A percentile compares a stretch with the other conserved stretches of the same genome.
Conservation (phyloP, 2,113 vertebrate species). For the Nycticryphes semicollaris region DNA sequence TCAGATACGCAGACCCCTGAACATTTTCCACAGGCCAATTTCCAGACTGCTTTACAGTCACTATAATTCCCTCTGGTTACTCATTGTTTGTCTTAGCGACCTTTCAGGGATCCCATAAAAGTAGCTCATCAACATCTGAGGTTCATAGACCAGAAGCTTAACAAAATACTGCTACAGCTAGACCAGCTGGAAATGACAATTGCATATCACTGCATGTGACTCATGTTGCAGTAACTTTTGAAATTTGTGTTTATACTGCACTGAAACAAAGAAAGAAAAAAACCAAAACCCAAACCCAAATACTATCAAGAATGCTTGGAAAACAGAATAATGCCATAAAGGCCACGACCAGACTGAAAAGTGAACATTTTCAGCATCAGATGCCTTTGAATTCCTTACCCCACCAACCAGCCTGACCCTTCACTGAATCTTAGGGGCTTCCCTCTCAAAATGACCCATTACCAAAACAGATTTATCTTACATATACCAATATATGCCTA, state of each 20-base stretch:
- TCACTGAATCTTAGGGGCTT: neutral
- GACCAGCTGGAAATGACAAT: constrained; percentile 10
- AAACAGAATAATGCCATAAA: neutral
- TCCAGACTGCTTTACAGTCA: neutral
- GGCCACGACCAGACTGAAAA: neutral
- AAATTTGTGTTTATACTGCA: constrained; percentile 25
- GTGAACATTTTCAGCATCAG: neutral
- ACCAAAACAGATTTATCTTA: neutral
- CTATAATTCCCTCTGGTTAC: neutral
- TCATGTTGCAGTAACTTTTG: neutral
- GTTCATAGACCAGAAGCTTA: neutral
- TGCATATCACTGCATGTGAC: neutral
- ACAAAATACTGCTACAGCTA: neutral
- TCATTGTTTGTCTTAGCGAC: neutral
- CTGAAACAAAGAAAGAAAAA: neutral
- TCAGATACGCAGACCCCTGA: neutral
- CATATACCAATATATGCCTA: neutral
- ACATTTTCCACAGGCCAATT: neutral
- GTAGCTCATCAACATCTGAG: neutral
- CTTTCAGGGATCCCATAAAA: neutral
- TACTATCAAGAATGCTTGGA: neutral
- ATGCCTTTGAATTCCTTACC: neutral
- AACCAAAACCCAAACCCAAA: neutral
- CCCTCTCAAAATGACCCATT: neutral
- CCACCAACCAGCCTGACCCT: neutral